These are phyloP conservation scores for Philereme transversata DNA, from an alignment of 2,888 invertebrate genomes.

Conservation along the genomic window DNA sequence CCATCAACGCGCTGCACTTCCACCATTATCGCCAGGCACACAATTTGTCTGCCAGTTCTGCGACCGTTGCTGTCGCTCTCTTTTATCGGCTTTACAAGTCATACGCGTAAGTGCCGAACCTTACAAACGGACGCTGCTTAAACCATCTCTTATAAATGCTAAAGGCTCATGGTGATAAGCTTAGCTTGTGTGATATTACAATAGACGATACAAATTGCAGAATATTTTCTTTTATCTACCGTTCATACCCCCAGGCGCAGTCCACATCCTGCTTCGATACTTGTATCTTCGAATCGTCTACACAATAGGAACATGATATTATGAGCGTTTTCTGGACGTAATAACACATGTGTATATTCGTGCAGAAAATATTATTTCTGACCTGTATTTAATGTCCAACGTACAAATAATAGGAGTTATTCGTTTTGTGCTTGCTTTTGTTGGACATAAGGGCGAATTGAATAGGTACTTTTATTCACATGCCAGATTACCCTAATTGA, in stretches of 20 bases:
- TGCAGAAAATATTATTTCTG: slow-evolving; percentile 57
- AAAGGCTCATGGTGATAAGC: too few relatives aligned
- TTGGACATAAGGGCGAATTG: slow-evolving; percentile 36
- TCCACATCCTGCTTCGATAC: slow-evolving; percentile 6
- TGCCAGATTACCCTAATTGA: slow-evolving; percentile 25
- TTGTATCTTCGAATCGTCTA: slow-evolving; percentile 15
- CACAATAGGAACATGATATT: slow-evolving; percentile 56
- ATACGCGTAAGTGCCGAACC: too few relatives aligned
- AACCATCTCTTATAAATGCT: too few relatives aligned
- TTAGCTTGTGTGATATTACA: too few relatives aligned
- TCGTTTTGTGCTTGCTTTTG: slow-evolving; percentile 50
- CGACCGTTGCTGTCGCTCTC: too few relatives aligned
- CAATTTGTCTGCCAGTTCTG: too few relatives aligned
- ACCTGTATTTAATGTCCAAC: slow-evolving; percentile 56
- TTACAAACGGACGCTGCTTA: too few relatives aligned
- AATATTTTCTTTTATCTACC: too few relatives aligned
- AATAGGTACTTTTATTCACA: slow-evolving; percentile 17
- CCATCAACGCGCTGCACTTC: too few relatives aligned
- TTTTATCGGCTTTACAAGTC: too few relatives aligned
- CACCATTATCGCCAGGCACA: too few relatives aligned
- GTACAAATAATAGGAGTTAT: slow-evolving; percentile 43
- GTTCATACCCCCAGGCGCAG: background rate
- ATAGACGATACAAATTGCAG: too few relatives aligned
- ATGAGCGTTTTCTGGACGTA: slow-evolving; percentile 48
- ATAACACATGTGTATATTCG: slow-evolving; percentile 63